Base-by-base conservation (phyloP, 2,888 invertebrate genomes). In the Drosophila robusta region DNA sequence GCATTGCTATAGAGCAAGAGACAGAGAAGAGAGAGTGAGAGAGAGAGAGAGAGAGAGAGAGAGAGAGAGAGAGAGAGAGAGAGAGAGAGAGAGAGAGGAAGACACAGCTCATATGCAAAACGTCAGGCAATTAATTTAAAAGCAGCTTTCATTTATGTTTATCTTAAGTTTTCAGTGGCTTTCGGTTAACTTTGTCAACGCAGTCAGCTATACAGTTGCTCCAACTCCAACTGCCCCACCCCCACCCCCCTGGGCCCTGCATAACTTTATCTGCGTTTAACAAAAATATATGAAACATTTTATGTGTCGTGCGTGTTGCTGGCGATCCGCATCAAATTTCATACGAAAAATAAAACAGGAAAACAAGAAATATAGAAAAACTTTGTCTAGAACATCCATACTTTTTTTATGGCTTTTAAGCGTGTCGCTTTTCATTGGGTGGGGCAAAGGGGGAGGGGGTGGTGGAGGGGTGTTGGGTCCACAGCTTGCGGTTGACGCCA, bases 361-460 rank as follows among this genome's bases (percentile, higher is more conserved):
- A 11, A 41, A 14, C 11, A 18, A 45, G 14, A 61, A 39, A 50
- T 24, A 46, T 55, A 55, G 41, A 55, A 57, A 79, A 85, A 81
- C 64, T 86, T 78, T 86, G 39, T 67, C 70, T 80, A 34, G 52
- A 44, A 58, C 44, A 71, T 58, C 52, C 65, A 61, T 79, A 72
- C 58, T 34, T 67, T 79, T 87, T 84, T 84, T 87, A 84, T 84
- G 80, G 70, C 78, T 84, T 84, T 84, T 70, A 70, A 87, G 82
- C 82, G 73, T 84, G 87, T 73, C 63, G 77, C 78, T 69, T 68
- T 45, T 2, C 12, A 7, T 2, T 18, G 18, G 18, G 7, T 12
- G n/a, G 12, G 41, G 16, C 26, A 14, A 6, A 2, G n/a, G 24
- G 12, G n/a, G 4, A 14, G 11, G 4, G 2, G 50, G 44, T 18